These are phyloP conservation scores for Synchiropus splendidus DNA, from an alignment of 2,113 vertebrate species.

Conservation along the genomic window DNA sequence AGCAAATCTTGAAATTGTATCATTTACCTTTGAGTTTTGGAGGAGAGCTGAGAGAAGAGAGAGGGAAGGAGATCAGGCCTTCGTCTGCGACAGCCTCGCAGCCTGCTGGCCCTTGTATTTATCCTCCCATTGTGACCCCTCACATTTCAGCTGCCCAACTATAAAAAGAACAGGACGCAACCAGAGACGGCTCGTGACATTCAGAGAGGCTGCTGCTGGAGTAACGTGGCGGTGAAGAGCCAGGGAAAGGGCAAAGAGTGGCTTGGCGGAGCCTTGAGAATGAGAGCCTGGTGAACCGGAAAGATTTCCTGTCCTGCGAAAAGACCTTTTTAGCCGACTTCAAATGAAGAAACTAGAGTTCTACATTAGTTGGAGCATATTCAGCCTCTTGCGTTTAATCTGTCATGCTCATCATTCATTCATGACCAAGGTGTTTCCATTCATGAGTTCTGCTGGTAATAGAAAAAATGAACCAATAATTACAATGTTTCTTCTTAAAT, in stretches of 20 bases:
- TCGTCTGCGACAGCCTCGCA: slow-evolving; percentile 47
- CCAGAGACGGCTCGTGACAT: slow-evolving; percentile 64
- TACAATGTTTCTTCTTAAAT: too few relatives aligned
- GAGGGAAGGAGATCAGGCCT: slow-evolving; percentile 45
- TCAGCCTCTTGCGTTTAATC: too few relatives aligned
- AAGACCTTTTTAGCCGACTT: too few relatives aligned
- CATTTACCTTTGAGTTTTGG: slow-evolving; percentile 60
- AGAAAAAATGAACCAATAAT: too few relatives aligned
- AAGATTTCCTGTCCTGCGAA: too few relatives aligned
- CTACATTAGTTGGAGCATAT: too few relatives aligned
- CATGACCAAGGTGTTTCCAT: too few relatives aligned
- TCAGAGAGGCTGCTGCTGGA: slow-evolving; percentile 42
- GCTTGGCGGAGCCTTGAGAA: slow-evolving; percentile 17
- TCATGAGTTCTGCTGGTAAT: too few relatives aligned
- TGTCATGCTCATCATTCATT: too few relatives aligned
- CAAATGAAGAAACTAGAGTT: too few relatives aligned
- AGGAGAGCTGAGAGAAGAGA: slow-evolving; percentile 52
- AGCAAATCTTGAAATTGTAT: background rate
- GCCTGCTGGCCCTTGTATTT: slow-evolving; percentile 52
- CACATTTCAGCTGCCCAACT: slow-evolving; percentile 67
- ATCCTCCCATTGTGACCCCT: slow-evolving; percentile 70
- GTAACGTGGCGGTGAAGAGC: slow-evolving; percentile 20
- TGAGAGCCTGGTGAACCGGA: too few relatives aligned
- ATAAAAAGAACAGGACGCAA: slow-evolving; percentile 66
- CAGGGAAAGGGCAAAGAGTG: slow-evolving; percentile 52